Evolutionary conservation across 2,113 vertebrate species (phyloP), one percentile per base, ranked within the genome.

Genomic region (Gallinago media): DNA sequence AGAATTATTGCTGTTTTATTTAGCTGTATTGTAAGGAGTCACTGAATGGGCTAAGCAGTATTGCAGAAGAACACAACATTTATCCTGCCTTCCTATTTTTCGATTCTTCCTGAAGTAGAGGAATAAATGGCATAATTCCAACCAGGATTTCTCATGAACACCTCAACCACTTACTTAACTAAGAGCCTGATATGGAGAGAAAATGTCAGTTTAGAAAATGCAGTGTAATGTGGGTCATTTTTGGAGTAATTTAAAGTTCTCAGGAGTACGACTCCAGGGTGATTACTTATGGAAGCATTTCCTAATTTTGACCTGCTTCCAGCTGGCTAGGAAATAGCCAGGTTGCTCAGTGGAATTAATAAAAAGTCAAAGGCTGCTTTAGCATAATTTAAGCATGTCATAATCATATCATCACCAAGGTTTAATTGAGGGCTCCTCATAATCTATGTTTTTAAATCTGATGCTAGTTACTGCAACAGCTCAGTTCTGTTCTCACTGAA

Each of bases 261-360:
- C 61, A 65, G 75, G 85, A 94, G 29, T 76, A 65, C 58, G 50
- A 50, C 85, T 83, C 71, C 61, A 58, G 49, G 31, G 27, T 88
- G 84, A 80, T 97, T 90, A 80, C 55, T 90, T 19, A 42, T 67
- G 40, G 71, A 90, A 96, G 52, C 52, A 16, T 84, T 93, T 72
- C 68, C 34, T 71, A 67, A 84, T 44, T 92, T 85, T 84, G 88
- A 84, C 90, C 75, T 81, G 68, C 56, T 91, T 94, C 88, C 92
- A 96, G 4, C 58, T 1, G 4, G 7, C 68, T 96, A 85, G 68
- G 76, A 84, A 88, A 67, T 29, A 67, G 91, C 82, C 63, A 86
- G 21, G 23, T 74, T 91, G 55, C 76, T 94, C 50, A 54, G 88
- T 77, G 50, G 61, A 92, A 66, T 71, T 96, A 82, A 93, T 88